Conservation (phyloP, 2,113 vertebrate species). For the Oenanthe oenanthe region DNA sequence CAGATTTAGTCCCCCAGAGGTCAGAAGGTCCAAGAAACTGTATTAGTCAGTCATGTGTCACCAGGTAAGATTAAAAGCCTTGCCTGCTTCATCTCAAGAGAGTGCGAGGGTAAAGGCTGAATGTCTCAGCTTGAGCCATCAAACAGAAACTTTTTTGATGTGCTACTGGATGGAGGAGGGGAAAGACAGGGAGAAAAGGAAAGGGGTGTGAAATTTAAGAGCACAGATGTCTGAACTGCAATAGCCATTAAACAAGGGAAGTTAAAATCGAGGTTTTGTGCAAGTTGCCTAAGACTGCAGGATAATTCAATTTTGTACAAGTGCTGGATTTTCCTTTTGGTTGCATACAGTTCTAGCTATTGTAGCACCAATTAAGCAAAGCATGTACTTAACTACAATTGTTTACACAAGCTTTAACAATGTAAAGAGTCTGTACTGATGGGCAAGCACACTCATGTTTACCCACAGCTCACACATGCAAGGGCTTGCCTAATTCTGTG, state of each 20-base stretch:
- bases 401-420: not conserved
- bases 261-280: not conserved
- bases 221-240: not conserved
- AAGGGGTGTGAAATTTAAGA: not conserved
- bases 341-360: not conserved
- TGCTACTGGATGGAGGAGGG: constrained; percentile 42
- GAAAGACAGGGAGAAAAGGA: not conserved
- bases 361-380: not conserved
- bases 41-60: constrained; percentile 61
- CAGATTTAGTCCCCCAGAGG: constrained; percentile 12
- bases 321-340: not conserved
- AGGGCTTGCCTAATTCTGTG: not conserved
- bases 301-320: not conserved
- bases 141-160: constrained; percentile 34
- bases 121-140: constrained; percentile 32
- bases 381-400: not conserved
- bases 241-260: not conserved
- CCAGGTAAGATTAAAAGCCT: constrained; percentile 58
- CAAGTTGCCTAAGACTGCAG: not conserved
- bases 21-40: constrained; percentile 56
- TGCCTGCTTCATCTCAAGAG: constrained; percentile 38
- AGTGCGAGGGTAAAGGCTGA: constrained; percentile 13
- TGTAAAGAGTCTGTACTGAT: not conserved
- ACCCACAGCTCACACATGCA: not conserved
- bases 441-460: not conserved